A percentile compares a stretch with the other conserved stretches of the same genome.
Evolutionary conservation across 2,113 vertebrate species (phyloP).

Genomic region (Pedionomus torquatus): DNA sequence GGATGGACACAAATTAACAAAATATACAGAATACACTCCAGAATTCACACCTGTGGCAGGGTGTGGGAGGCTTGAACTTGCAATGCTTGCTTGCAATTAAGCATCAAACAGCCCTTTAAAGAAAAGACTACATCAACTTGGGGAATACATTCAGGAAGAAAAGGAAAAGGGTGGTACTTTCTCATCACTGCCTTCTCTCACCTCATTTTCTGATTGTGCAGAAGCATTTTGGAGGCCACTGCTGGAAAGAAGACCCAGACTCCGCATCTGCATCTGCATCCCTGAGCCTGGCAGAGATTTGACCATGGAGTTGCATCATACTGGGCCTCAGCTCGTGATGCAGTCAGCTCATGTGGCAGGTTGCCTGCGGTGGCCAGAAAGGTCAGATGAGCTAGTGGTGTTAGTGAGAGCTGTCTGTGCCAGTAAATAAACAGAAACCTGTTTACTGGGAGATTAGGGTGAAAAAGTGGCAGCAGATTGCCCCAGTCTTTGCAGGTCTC

Average conservation of each 20-base stretch:
- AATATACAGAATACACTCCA: not conserved
- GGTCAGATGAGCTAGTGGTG: not conserved
- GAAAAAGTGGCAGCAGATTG: not conserved
- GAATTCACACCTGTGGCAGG: not conserved
- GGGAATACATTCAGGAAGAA: not conserved
- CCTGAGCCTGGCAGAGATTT: not conserved
- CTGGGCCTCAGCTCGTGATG: not conserved
- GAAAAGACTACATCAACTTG: not conserved
- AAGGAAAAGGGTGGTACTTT: not conserved
- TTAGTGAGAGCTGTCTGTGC: not conserved
- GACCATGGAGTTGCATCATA: fast-evolving
- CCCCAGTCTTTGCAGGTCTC: not conserved
- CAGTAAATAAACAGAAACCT: not conserved
- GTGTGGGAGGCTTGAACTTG: not conserved
- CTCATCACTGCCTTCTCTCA: not conserved
- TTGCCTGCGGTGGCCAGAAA: not conserved
- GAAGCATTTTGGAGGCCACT: not conserved
- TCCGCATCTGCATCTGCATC: not conserved
- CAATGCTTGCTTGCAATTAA: not conserved
- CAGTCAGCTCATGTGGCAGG: fast-evolving
- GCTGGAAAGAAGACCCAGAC: not conserved
- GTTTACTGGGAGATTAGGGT: not conserved
- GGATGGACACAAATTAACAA: not conserved
- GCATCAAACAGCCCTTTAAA: not conserved
- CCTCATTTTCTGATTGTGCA: not conserved